These are phyloP conservation scores for Augochlora pura DNA, from an alignment of 1,140 invertebrate genomes.

Conservation along the genomic window DNA sequence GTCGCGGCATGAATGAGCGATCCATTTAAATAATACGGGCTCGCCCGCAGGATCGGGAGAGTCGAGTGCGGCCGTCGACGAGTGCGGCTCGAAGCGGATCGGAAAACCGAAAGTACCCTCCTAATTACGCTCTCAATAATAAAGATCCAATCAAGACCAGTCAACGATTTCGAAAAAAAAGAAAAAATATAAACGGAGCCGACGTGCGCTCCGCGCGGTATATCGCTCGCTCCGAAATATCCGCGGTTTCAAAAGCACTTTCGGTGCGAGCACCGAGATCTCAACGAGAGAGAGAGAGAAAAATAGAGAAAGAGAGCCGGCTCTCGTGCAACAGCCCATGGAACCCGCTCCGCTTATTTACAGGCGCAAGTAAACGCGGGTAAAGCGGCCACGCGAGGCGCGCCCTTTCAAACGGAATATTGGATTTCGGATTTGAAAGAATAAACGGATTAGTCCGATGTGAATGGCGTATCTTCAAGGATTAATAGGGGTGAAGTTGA, in stretches of 20 bases:
- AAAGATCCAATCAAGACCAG: slow-evolving; percentile 2
- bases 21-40: no score
- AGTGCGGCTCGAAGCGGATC: not conserved
- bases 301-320: not conserved
- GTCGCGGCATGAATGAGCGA: no score
- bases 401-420: slow-evolving; percentile 35
- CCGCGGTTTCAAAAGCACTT: no score
- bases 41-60: no score
- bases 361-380: slow-evolving; percentile 25
- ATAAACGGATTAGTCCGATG: slow-evolving; percentile 40
- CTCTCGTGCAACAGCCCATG: no score
- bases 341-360: not conserved
- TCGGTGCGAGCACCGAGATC: no score
- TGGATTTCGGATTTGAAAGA: slow-evolving; percentile 46
- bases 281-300: no score
- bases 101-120: not conserved
- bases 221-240: no score
- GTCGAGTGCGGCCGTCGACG: no score
- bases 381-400: not conserved
- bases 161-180: not conserved
- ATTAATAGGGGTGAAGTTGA: slow-evolving; percentile 34
- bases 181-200: not conserved
- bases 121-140: not conserved
- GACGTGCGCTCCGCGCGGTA: no score
- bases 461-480: slow-evolving; percentile 45